Evolutionary conservation across 2,113 vertebrate species (phyloP), one percentile per base, ranked within the genome.

Genomic region (Colius striatus): DNA sequence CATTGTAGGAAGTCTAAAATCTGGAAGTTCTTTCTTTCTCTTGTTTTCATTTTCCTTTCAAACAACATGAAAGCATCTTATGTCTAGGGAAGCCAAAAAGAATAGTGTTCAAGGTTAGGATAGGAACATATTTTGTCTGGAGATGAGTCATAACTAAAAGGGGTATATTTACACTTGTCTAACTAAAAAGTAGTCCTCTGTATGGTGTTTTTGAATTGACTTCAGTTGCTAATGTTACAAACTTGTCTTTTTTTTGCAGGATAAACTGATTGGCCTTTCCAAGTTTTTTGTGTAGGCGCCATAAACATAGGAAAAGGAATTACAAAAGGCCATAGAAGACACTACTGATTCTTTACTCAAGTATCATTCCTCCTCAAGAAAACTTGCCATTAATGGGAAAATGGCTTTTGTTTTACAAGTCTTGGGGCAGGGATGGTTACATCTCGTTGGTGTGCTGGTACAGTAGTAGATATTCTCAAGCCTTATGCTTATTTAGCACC

Each of bases 401-500:
- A 83, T 13, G 7, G 47, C 51, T 87, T 87, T 82, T 94, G 60
- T 48, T 90, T 95, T 86, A 86, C 75, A 95, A 3, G 79, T 84
- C 65, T 66, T 86, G 63, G 60, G n/a, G 63, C 54, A 80, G 48
- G n/a, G 67, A 88, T 62, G 36, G 75, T 25, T 91, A 36, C 67
- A 63, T 88, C 75, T 91, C 68, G 67, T 80, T 86, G 90, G 82
- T 90, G 85, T 67, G 72, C 30, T 88, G 79, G 85, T 72, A 88
- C 51, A 84, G 54, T 1, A 85, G 75, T 93, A 80, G 85, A 86
- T 77, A 94, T 48, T 72, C 63, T 95, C 78, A 90, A 93, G 92
- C 89, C 93, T 97, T 93, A 96, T 88, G 94, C 88, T 93, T 94
- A 95, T 96, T 95, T 91, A 94, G 95, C 90, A 97, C 92, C 93